Conservation (phyloP, 2,888 invertebrate species). For the Autographa pulchrina region DNA sequence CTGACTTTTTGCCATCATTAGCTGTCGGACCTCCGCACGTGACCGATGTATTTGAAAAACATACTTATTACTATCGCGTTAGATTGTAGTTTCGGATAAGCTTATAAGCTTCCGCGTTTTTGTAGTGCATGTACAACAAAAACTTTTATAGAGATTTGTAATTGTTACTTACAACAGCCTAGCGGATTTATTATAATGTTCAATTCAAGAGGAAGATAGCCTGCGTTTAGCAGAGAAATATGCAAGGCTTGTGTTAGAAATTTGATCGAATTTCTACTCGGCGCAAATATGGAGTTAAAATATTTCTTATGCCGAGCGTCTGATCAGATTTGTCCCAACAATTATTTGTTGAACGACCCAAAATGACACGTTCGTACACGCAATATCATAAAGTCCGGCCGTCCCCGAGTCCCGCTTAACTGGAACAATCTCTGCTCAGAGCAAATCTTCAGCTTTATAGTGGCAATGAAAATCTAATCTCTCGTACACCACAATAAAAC, state of each 20-base stretch:
- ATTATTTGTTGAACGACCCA: constrained; percentile 42
- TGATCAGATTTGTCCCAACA: constrained; percentile 11
- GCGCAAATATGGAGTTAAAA: constrained; percentile 23
- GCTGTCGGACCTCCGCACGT: constrained; percentile 31
- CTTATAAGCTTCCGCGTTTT: constrained; percentile 33
- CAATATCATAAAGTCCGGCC: constrained; percentile 46
- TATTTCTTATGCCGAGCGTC: constrained; percentile 26
- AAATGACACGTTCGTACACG: constrained; percentile 44
- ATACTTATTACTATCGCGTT: not conserved
- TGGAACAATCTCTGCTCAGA: constrained; percentile 46
- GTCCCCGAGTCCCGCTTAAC: constrained; percentile 39
- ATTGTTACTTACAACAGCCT: constrained; percentile 18
- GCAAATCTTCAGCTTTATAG: constrained; percentile 52
- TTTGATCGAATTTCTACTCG: constrained; percentile 13
- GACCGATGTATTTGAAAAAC: constrained; percentile 14
- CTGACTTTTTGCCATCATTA: constrained; percentile 65
- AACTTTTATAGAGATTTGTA: constrained; percentile 28
- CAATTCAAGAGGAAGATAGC: constrained; percentile 5
- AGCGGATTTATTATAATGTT: constrained; percentile 21
- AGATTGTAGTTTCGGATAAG: constrained; percentile 13
- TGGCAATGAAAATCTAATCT: constrained; percentile 69
- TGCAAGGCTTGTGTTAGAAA: constrained; percentile 28
- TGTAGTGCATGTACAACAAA: constrained; percentile 24
- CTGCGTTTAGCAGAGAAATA: constrained; percentile 16
- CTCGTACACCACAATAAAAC: constrained; percentile 66